Conservation (phyloP, 2,888 invertebrate species). For the Netelia melanura region DNA sequence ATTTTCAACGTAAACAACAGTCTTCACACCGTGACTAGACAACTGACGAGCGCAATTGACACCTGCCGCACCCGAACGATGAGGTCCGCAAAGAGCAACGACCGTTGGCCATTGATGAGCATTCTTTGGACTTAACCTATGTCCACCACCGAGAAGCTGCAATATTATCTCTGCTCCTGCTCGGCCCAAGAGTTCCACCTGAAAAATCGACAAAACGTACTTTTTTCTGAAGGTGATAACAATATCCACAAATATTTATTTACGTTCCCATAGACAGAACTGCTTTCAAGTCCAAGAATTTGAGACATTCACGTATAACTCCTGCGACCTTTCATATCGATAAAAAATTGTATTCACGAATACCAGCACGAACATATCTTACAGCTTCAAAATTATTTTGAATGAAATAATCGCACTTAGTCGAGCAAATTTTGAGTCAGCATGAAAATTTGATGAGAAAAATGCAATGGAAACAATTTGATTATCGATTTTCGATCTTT, state of each 20-base stretch:
- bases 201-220: not conserved
- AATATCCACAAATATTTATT: not conserved
- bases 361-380: too few species aligned
- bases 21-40: slow-evolving; percentile 92
- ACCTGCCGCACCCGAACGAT: slow-evolving; percentile 89
- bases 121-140: slow-evolving; percentile 93
- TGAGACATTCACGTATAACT: too few species aligned
- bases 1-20: slow-evolving; percentile 87
- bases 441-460: too few species aligned
- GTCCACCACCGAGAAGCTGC: slow-evolving; percentile 93
- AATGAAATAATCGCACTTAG: too few species aligned
- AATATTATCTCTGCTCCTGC: slow-evolving; percentile 94
- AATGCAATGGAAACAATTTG: not conserved
- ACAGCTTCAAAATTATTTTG: too few species aligned
- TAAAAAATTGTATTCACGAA: too few species aligned
- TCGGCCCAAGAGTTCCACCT: slow-evolving; percentile 92
- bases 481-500: slow-evolving; percentile 16
- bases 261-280: too few species aligned
- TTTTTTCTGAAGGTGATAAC: not conserved
- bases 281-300: too few species aligned
- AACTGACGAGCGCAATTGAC: slow-evolving; percentile 92
- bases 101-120: slow-evolving; percentile 95
- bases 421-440: too few species aligned
- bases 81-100: slow-evolving; percentile 90
- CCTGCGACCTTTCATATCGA: too few species aligned